Evolutionary conservation across 2,888 invertebrate species (phyloP).

Genomic region (Tromatobia lineatoria): DNA sequence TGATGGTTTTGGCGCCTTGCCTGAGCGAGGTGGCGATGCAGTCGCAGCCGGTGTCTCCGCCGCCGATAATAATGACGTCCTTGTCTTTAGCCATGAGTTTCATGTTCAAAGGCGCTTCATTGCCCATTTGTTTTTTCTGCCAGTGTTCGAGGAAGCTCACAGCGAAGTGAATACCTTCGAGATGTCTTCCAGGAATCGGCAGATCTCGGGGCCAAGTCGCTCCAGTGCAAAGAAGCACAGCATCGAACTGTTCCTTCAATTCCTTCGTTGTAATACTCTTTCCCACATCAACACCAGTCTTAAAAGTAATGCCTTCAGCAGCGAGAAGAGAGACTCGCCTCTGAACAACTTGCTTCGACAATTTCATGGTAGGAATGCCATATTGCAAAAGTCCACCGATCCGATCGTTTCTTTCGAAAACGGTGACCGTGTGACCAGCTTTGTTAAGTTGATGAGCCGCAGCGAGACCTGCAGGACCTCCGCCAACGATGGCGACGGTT

Average conservation of each 20-base stretch:
- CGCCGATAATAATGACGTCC: conserved; percentile 96
- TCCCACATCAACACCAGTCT: conserved; percentile 96
- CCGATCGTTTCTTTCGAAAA: conserved; percentile 98
- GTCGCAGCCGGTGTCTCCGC: conserved; percentile 96
- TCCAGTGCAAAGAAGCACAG: conserved; percentile 95
- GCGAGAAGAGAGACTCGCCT: conserved; percentile 94
- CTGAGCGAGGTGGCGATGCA: conserved; percentile 99
- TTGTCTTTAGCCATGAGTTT: conserved; percentile 95
- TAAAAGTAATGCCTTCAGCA: conserved; percentile 96
- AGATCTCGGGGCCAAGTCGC: conserved; percentile 99
- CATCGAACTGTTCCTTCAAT: conserved; percentile 87
- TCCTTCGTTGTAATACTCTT: conserved; percentile 93
- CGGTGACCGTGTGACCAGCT: conserved; percentile 98
- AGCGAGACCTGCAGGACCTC: conserved; percentile 97
- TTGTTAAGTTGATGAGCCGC: conserved; percentile 99
- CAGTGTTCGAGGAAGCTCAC: conserved; percentile 99
- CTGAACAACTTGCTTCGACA: conserved; percentile 97
- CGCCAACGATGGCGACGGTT: conserved; percentile 95
- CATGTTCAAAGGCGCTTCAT: conserved; percentile 85
- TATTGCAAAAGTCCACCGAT: conserved; percentile 98
- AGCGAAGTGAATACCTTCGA: conserved; percentile 98
- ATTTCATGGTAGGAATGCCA: conserved; percentile 99
- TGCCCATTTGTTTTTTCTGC: conserved; percentile 97
- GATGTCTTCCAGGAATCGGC: conserved; percentile 93
- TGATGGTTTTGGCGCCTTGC: conserved; percentile 95